Conservation (phyloP, 2,797 vertebrate species). For the Paguma larvata region DNA sequence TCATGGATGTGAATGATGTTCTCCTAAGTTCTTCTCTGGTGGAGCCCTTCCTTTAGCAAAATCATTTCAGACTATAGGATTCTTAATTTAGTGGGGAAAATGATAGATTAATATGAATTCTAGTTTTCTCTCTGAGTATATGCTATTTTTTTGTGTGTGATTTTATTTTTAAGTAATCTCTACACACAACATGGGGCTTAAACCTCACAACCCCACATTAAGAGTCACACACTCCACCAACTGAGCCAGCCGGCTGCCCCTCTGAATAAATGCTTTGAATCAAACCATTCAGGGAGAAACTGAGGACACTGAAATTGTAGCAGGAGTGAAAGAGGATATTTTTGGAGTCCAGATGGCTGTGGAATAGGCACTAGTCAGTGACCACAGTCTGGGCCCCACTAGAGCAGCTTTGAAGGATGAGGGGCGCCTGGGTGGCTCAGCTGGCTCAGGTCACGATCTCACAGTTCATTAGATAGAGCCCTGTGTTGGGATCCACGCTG, state of each 20-base stretch:
- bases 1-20: slow-evolving; percentile 4
- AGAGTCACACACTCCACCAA: not conserved
- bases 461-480: too few species aligned
- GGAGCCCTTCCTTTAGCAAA: slow-evolving; percentile 35
- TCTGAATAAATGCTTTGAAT: slow-evolving; percentile 24
- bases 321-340: slow-evolving; percentile 23
- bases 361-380: not conserved
- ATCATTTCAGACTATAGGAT: slow-evolving; percentile 48
- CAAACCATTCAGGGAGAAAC: not conserved
- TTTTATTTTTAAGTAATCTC: too few species aligned
- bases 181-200: too few species aligned
- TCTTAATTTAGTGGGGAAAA: slow-evolving; percentile 18
- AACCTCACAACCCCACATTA: not conserved
- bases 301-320: not conserved
- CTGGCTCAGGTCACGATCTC: too few species aligned
- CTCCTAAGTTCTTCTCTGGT: slow-evolving; percentile 8
- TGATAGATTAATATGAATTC: slow-evolving; percentile 30
- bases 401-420: not conserved
- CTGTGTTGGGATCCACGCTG: too few species aligned
- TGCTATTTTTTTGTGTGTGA: too few species aligned
- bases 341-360: not conserved
- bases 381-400: not conserved
- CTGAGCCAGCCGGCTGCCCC: not conserved
- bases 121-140: not conserved
- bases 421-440: too few species aligned